phyloP scores from a whole-genome alignment of 1,140 invertebrate genomes.

The Macrobrachium nipponense region DNA sequence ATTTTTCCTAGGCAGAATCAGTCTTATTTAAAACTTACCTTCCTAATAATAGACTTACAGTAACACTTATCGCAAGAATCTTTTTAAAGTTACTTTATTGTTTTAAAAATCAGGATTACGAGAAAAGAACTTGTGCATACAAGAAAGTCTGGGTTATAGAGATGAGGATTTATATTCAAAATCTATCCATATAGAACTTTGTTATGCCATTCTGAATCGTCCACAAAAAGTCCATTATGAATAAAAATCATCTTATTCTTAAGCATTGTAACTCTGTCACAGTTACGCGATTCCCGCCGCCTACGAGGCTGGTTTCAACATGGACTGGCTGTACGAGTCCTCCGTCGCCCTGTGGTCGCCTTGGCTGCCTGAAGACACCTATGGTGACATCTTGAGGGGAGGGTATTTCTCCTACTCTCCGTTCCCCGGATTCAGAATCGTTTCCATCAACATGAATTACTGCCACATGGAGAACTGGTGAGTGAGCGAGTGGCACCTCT shows the following conservation, averaged over 20 bases:
- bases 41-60: too few species aligned
- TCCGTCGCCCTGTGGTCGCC: slow-evolving; percentile 68
- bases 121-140: too few species aligned
- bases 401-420: slow-evolving; percentile 66
- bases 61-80: too few species aligned
- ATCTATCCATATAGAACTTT: too few species aligned
- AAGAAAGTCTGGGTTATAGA: too few species aligned
- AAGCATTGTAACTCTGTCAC: slow-evolving; percentile 8
- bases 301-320: slow-evolving; percentile 66
- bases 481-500: slow-evolving; percentile 65
- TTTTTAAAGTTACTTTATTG: too few species aligned
- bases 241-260: background rate
- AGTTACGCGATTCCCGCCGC: slow-evolving; percentile 69
- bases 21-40: too few species aligned
- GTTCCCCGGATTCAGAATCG: slow-evolving; percentile 73
- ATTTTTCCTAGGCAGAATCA: too few species aligned
- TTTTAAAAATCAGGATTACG: too few species aligned
- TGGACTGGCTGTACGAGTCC: slow-evolving; percentile 69
- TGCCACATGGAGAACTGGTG: slow-evolving; percentile 69
- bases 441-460: slow-evolving; percentile 72
- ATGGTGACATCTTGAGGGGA: slow-evolving; percentile 65
- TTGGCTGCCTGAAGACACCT: slow-evolving; percentile 68
- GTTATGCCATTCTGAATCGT: too few species aligned
- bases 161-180: too few species aligned
- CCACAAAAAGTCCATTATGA: too few species aligned